Evolutionary conservation across 2,888 invertebrate genomes (phyloP), one percentile per base, ranked within the genome.

Genomic region (Drosophila austrosaltans): DNA sequence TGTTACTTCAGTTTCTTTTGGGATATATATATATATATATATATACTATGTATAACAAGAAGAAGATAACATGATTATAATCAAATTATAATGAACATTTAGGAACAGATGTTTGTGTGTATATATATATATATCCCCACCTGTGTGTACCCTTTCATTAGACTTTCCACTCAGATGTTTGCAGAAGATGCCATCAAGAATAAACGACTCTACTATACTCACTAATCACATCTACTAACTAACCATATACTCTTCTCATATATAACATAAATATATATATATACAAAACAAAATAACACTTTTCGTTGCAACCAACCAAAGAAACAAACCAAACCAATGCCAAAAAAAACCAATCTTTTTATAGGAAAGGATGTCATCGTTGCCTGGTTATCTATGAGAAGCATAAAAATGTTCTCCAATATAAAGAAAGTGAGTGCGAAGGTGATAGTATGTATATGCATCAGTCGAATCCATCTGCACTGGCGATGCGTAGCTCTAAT

Each of bases 341-440:
- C 48, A 48, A 48, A 48, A 2, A 48, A 48, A 48, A 16, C 48
- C 22, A 48, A 82, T 95, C 70, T 86, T 85, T 84, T 96, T 85
- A 82, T 96, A 98, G 98, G 92, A 96, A 96, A 94, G 95, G 96
- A 92, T 98, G 98, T 93, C 97, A 97, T 93, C 96, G 97, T 85
- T 98, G 98, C 93, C 96, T 98, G 91, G 98, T 98, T 92, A 97
- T 98, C 94, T 98, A 98, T 92, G 97, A 97, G 93, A 97, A 97
- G 93, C 98, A 98, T 93, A 95, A 95, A 91, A 98, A 98, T 94
- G 97, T 98, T 85, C 94, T 98, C 77, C 98, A 98, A 93, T 98
- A 98, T 94, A 98, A 98, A 95, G 98, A 98, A 94, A 98, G 98
- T 98, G 94, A 97, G 98, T 97, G 93, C 92, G 93, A 93, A 92